Base-by-base conservation (phyloP, 1,140 invertebrate genomes). In the Hylaeus volcanicus region DNA sequence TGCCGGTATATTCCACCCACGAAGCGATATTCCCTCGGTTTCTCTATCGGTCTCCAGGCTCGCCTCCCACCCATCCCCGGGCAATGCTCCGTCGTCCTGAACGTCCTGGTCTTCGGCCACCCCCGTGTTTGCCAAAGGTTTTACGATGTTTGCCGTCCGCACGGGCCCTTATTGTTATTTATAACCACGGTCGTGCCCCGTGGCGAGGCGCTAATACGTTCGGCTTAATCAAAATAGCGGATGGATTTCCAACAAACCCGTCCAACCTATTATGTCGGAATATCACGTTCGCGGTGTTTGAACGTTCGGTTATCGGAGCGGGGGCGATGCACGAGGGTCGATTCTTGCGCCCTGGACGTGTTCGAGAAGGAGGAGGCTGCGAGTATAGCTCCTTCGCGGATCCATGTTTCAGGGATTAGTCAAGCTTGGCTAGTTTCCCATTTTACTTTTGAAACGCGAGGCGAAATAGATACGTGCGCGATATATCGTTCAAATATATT, bases 151-250 rank as follows among this genome's bases (percentile, higher is more conserved):
- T 90, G 83, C 82, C 74, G 74, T 91, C 82, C 83, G 78, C 82
- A 70, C 80, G 81, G 76, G 81, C 65, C 79, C 81, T 88, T 88
- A 89, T 85, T 88, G 85, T 90, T 90, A 89, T 91, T 91, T 90
- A 89, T 88, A 87, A 87, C 86, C 73, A 80, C 74, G 81, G 48
- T 68, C 39, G 60, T 76, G 72, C 60, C 70, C 58, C 61, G 74
- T 84, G 83, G 55, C 83, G 74, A 71, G 68, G 64, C 76, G 78
- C 74, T 81, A 83, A 84, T 83, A 87, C 82, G 72, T 43, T 61
- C 63, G 83, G 77, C 79, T 88, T 88, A 85, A 88, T 88, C 86
- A 88, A 88, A 88, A 68, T 77, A 64, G 76, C 81, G 71, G 76
- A 76, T 83, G 73, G 74, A 82, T 80, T 81, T 66, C 70, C 48